These are phyloP conservation scores for Hirtodrosophila histrioides DNA, from an alignment of 2,888 invertebrate species.

Conservation along the genomic window DNA sequence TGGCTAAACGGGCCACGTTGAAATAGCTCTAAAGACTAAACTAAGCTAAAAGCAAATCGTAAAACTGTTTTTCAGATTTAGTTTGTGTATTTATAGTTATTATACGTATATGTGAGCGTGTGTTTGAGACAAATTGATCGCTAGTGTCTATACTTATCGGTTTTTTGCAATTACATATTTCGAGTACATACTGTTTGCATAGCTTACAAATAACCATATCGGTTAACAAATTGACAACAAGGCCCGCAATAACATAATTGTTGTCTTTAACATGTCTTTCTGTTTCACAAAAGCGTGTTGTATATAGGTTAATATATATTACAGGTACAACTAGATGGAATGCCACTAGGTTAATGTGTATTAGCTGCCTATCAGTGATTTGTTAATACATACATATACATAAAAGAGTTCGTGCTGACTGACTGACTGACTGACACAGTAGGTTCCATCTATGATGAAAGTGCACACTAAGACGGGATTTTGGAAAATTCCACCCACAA, in stretches of 20 bases:
- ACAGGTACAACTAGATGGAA: conserved; percentile 60
- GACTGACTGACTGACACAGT: too few relatives aligned
- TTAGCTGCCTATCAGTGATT: conserved; percentile 18
- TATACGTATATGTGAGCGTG: conserved; percentile 55
- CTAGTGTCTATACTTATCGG: conserved; percentile 33
- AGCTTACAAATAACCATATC: conserved; percentile 33
- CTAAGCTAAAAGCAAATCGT: conserved; percentile 26
- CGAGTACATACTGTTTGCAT: conserved; percentile 45
- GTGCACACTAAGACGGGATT: too few relatives aligned
- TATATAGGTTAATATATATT: conserved; percentile 29
- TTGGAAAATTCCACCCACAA: too few relatives aligned
- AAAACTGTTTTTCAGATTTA: conserved; percentile 24
- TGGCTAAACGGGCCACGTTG: conserved; percentile 86
- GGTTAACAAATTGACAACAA: conserved; percentile 54
- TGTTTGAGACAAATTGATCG: conserved; percentile 58
- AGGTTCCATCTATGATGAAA: too few relatives aligned
- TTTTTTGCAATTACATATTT: conserved; percentile 47
- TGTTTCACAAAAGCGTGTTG: conserved; percentile 22
- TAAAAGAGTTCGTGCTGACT: too few relatives aligned
- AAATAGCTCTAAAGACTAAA: conserved; percentile 84
- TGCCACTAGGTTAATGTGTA: conserved; percentile 15
- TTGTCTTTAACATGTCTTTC: conserved; percentile 20
- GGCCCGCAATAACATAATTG: conserved; percentile 43
- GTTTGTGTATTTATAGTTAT: conserved; percentile 64
- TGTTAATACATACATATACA: conserved; percentile 17